These are phyloP conservation scores for Scrobipalpa atriplicella DNA, from an alignment of 2,888 invertebrate species.

Conservation along the genomic window DNA sequence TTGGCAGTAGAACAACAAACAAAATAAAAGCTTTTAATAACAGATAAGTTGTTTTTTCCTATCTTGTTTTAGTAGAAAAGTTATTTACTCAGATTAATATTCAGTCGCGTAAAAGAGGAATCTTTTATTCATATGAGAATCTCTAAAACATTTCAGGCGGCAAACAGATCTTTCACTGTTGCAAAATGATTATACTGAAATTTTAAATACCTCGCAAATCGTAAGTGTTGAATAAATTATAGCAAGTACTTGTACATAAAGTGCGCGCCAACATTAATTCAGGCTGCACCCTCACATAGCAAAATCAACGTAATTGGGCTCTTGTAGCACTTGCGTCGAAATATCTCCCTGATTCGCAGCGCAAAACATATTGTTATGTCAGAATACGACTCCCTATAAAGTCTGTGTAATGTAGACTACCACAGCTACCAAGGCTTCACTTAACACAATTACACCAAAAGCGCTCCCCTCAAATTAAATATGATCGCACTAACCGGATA, in stretches of 20 bases:
- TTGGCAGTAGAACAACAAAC: not conserved
- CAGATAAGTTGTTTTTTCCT: too few relatives aligned
- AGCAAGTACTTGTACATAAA: not conserved
- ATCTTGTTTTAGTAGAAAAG: too few relatives aligned
- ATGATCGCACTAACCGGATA: constrained; percentile 10
- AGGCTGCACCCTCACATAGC: not conserved
- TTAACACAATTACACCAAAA: constrained; percentile 50
- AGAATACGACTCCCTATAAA: constrained; percentile 40
- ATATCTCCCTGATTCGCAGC: constrained; percentile 22
- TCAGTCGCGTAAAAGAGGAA: too few relatives aligned
- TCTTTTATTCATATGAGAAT: too few relatives aligned
- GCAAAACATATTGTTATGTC: constrained; percentile 44
- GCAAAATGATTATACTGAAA: too few relatives aligned
- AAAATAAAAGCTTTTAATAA: not conserved
- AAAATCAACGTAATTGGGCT: constrained; percentile 29
- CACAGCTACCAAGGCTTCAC: constrained; percentile 45
- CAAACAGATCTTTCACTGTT: too few relatives aligned
- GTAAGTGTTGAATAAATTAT: not conserved
- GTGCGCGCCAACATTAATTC: not conserved
- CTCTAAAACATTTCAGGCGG: too few relatives aligned
- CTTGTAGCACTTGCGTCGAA: not conserved
- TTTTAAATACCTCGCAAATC: too few relatives aligned
- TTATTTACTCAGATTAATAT: too few relatives aligned
- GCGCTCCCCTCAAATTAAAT: constrained; percentile 40
- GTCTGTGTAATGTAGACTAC: constrained; percentile 42